phyloP scores from a whole-genome alignment of 2,113 vertebrate species.

The Hymenochirus boettgeri region DNA sequence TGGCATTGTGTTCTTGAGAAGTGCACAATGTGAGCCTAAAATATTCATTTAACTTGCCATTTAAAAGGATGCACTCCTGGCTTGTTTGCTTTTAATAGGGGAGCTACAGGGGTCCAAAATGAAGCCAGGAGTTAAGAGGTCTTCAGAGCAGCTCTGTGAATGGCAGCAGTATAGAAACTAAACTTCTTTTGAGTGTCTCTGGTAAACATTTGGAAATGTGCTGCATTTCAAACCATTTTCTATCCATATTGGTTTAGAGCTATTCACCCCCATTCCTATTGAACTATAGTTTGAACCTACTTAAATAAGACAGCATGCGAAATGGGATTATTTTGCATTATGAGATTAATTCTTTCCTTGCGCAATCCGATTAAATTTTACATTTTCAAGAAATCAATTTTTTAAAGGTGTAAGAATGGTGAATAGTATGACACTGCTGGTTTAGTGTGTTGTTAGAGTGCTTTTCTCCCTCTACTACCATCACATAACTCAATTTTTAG shows the following conservation, averaged over 20 bases:
- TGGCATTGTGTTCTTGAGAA: background rate
- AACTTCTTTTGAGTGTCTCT: conserved; percentile 21
- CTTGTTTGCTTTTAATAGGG: conserved; percentile 17
- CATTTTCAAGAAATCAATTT: too few relatives aligned
- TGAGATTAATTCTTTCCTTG: background rate
- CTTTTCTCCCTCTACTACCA: too few relatives aligned
- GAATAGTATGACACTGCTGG: too few relatives aligned
- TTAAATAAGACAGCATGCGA: background rate
- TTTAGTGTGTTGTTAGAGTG: too few relatives aligned
- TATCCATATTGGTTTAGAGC: background rate
- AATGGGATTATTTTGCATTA: conserved; percentile 3
- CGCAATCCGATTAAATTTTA: too few relatives aligned
- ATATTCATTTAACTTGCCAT: conserved; percentile 23
- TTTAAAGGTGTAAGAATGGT: too few relatives aligned
- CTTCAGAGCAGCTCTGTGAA: conserved; percentile 26
- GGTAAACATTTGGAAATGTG: conserved; percentile 38
- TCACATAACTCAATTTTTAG: too few relatives aligned
- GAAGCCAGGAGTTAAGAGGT: conserved; percentile 26
- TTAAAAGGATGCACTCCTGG: conserved; percentile 20
- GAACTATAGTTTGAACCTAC: conserved; percentile 8
- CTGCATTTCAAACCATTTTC: background rate
- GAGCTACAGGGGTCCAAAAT: background rate
- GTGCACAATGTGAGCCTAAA: background rate
- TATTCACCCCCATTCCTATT: conserved; percentile 9
- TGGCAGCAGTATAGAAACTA: conserved; percentile 14